Evolutionary conservation across 1,140 invertebrate genomes (phyloP).

Genomic region (Anthonomus grandis): DNA sequence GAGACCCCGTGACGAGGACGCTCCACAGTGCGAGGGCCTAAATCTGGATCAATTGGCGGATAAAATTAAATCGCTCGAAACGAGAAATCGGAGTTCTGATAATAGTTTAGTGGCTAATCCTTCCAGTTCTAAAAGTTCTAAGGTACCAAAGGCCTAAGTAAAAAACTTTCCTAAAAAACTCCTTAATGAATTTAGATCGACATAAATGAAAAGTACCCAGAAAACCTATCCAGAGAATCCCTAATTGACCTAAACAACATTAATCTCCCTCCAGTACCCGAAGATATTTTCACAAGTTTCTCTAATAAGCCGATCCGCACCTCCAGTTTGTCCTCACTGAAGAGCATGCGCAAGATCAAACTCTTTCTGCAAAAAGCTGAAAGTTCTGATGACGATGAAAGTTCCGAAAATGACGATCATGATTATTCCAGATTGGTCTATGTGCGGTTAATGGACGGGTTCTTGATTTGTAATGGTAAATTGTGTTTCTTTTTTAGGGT

Average conservation of each 20-base stretch:
- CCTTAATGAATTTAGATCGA: conserved; percentile 34
- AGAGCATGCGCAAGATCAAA: conserved; percentile 48
- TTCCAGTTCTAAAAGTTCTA: conserved; percentile 31
- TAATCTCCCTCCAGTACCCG: conserved; percentile 49
- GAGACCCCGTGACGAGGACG: conserved; percentile 1
- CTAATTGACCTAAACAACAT: conserved; percentile 47
- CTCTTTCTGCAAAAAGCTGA: conserved; percentile 47
- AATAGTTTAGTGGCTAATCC: conserved; percentile 26
- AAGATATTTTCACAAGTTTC: conserved; percentile 49
- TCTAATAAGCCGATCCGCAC: conserved; percentile 42
- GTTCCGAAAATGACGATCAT: conserved; percentile 44
- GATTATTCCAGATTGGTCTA: conserved; percentile 32
- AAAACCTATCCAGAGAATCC: conserved; percentile 48
- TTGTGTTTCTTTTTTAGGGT: conserved; percentile 36
- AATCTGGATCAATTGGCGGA: conserved; percentile 27
- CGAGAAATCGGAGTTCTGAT: conserved; percentile 32
- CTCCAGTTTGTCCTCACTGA: conserved; percentile 48
- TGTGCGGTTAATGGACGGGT: conserved; percentile 3
- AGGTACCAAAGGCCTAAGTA: background rate
- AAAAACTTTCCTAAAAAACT: conserved; percentile 22
- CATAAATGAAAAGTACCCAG: conserved; percentile 50
- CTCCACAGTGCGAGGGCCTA: background rate
- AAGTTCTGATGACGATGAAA: conserved; percentile 46
- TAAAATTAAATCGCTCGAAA: conserved; percentile 44
- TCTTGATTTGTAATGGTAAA: background rate